phyloP scores from a whole-genome alignment of 2,113 vertebrate genomes.

The Tursiops truncatus region DNA sequence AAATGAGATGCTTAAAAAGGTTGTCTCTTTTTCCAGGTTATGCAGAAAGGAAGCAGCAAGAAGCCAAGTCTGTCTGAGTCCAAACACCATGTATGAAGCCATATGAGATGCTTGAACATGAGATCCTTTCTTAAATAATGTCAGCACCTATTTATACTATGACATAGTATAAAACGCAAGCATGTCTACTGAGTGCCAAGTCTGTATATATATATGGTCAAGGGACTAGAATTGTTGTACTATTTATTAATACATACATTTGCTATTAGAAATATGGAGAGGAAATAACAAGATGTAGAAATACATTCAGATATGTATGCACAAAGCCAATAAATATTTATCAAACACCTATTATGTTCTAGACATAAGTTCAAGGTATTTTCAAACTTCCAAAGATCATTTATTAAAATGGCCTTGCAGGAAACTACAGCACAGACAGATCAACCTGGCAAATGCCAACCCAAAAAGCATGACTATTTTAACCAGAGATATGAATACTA shows the following conservation, averaged over 20 bases:
- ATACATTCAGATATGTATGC: background rate
- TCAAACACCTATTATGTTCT: background rate
- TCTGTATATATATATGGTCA: background rate
- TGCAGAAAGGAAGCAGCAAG: background rate
- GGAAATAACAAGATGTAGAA: background rate
- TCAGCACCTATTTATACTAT: background rate
- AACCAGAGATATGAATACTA: background rate
- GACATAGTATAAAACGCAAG: background rate
- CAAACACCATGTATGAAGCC: background rate
- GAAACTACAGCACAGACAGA: background rate
- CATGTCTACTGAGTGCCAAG: background rate
- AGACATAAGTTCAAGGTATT: conserved; percentile 14
- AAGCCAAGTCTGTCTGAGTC: background rate
- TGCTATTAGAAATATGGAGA: background rate
- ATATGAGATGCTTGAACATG: background rate
- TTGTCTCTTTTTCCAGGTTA: background rate
- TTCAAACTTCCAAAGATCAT: background rate
- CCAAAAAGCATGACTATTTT: background rate
- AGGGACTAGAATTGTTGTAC: background rate
- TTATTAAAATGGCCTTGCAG: background rate
- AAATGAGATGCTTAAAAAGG: background rate
- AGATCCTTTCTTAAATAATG: background rate
- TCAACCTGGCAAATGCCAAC: background rate
- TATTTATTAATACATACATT: background rate
- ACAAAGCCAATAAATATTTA: conserved; percentile 16